Evolutionary conservation across 2,797 vertebrate species (phyloP), one percentile per base, ranked within the genome.

Genomic region (Xiphorhynchus erythropygius): DNA sequence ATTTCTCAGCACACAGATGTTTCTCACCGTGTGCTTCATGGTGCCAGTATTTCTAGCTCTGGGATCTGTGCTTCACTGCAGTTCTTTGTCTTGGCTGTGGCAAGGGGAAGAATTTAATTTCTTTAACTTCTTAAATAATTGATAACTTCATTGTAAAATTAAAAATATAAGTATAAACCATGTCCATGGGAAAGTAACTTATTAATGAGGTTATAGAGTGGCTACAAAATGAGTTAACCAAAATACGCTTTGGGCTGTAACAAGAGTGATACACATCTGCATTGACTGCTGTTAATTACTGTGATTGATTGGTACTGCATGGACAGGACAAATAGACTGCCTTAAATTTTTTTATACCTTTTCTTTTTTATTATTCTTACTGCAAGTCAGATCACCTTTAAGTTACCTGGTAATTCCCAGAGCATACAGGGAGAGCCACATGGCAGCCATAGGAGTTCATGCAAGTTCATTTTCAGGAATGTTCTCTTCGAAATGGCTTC

Each of bases 141-240:
- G 19, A 52, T 79, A 73, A 68, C 28, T 82, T 94, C 46, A 69
- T 87, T 84, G 73, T 78, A 67, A 95, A 93, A 71, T 79, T 55
- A 62, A 89, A 96, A 96, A 76, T 76, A 5, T 28, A 84, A 69
- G 32, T 76, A 84, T 76, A 90, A 93, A 73, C 69, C 19, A 63
- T 42, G 17, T 84, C 50, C 18, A 24, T 46, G 42, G 41, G 70
- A 90, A 94, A 78, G 70, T 79, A 75, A 56, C 25, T 87, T 84
- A 87, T 59, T 90, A 89, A 90, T 67, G 23, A 89, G 46, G 59
- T 87, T 87, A 44, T n/a, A 70, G 55, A 79, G 17, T 67, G 41
- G 21, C 46, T 86, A 49, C 57, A 86, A 59, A 91, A 76, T 39
- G 23, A 76, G 63, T 78, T 82, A 87, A 82, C 59, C 39, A 76